phyloP scores from a whole-genome alignment of 2,888 invertebrate species.

The Nebria salina region DNA sequence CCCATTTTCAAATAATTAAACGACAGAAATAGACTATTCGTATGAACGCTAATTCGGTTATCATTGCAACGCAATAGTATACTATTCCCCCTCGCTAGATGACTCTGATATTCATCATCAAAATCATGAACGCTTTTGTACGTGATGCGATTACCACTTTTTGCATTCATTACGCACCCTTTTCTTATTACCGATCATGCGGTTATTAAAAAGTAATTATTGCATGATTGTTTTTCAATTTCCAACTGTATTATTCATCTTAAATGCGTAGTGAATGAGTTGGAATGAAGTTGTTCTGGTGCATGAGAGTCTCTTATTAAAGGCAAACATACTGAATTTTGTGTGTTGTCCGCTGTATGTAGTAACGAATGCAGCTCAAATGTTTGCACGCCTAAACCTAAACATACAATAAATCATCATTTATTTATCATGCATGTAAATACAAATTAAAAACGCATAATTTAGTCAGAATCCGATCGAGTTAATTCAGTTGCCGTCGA shows the following conservation, averaged over 20 bases:
- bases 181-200: neutral
- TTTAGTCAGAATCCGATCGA: constrained; percentile 37
- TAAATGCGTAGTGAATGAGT: neutral
- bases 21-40: constrained; percentile 24
- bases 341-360: neutral
- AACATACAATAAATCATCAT: constrained; percentile 32
- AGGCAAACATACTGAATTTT: neutral
- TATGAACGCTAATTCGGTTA: constrained; percentile 10
- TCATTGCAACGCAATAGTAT: neutral
- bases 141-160: neutral
- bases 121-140: neutral
- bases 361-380: neutral
- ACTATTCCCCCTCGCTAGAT: neutral
- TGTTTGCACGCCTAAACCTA: neutral
- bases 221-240: no score
- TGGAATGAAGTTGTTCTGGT: neutral
- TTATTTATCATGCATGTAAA: constrained; percentile 37
- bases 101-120: neutral
- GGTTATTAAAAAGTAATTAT: neutral
- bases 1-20: constrained; percentile 25
- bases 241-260: no score
- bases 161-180: neutral
- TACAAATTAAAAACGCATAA: constrained; percentile 45
- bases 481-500: constrained; percentile 45
- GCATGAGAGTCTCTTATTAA: neutral